Base-by-base conservation (phyloP, 2,113 vertebrate species). In the Brienomyrus longianalis region DNA sequence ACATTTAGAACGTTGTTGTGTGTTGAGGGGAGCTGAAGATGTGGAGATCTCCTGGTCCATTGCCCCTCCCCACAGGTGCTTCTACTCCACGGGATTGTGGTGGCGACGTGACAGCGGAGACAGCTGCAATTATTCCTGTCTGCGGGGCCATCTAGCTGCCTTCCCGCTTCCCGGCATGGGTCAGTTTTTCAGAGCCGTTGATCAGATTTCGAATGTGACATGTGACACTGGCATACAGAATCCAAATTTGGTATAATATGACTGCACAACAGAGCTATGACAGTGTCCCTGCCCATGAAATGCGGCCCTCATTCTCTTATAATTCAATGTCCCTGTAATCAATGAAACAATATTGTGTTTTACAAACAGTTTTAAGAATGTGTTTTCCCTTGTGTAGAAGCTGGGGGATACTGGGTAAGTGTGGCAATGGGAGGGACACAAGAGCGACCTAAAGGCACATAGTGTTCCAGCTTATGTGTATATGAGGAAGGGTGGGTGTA, bases 1-100 rank as follows among this genome's bases (percentile, higher is more conserved):
- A 94, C 94, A 96, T 96, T 96, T 31, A 96, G 95, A 96, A 96
- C 96, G 94, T 93, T 94, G 96, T 96, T 96, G 96, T 96, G 94
- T 93, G 92, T 94, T 95, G 93, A 95, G 95, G 95, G 94, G 96
- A 94, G 93, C 94, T 94, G 90, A 35, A 56, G 27, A 86, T 86
- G 47, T 93, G 91, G 94, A 95, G 94, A 96, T 95, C 93, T 93
- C 92, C 93, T 93, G 95, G 95, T 95, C 94, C 90, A 91, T 94
- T 93, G 92, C 89, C n/a, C 93, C 92, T 92, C 93, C 92, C 93
- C 62, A 39, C 27, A 70, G 27, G n/a, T 70, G 8, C 62, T 70
- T 43, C 80, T 90, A 39, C 62, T 54, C 47, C 88, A 92, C 92
- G 43, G 47, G 11, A 43, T 92, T 88, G 92, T 19, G 89, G 91